Evolutionary conservation across 2,113 vertebrate genomes (phyloP).

Genomic region (Actenoides hombroni): DNA sequence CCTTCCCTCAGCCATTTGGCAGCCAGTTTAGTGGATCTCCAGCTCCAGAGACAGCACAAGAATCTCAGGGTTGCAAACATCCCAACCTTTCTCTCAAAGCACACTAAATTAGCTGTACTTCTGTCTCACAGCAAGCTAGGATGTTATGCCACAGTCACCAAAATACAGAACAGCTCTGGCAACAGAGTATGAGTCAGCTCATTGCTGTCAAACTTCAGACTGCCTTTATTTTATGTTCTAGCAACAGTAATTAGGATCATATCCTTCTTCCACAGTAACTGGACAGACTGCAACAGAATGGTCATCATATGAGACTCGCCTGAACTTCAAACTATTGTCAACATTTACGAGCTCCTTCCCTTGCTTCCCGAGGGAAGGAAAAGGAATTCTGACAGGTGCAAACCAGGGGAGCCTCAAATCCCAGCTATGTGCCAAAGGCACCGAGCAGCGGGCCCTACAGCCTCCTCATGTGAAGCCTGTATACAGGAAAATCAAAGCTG

Average conservation of each 20-base stretch:
- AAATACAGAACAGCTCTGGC: neutral
- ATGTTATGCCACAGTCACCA: no score
- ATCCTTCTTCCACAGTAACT: neutral
- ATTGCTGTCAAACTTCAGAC: neutral
- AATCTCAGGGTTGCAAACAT: no score
- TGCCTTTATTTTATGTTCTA: neutral
- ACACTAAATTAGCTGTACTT: no score
- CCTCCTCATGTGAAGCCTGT: neutral
- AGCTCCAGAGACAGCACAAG: no score
- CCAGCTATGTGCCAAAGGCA: neutral
- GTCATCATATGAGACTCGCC: neutral
- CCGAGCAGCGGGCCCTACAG: no score
- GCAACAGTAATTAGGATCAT: neutral
- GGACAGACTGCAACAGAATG: neutral
- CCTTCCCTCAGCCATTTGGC: no score
- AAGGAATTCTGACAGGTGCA: neutral
- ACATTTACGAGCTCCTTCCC: neutral
- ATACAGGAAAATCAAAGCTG: neutral
- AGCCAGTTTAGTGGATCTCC: no score
- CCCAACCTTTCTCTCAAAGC: no score
- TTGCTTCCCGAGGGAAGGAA: neutral
- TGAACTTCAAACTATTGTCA: neutral
- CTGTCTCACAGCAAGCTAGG: no score
- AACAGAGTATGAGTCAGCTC: neutral
- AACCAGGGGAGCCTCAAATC: neutral